A percentile compares a stretch with the other conserved stretches of the same genome.
These are phyloP conservation scores for Hippocampus zosterae DNA, from an alignment of 2,113 vertebrate species.

Conservation along the genomic window DNA sequence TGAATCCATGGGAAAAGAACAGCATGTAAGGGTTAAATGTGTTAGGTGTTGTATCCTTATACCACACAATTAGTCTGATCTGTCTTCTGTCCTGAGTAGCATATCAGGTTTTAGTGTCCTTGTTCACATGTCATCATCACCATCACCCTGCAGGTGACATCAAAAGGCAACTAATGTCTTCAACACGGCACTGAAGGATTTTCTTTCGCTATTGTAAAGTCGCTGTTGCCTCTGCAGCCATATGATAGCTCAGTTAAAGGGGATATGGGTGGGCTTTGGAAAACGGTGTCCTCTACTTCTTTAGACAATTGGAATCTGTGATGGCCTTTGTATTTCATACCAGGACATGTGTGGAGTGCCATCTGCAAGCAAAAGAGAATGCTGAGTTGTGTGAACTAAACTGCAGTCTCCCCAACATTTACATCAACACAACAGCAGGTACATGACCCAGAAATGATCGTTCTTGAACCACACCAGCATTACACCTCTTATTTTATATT, in stretches of 20 bases:
- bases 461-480: background rate
- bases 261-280: constrained; percentile 49
- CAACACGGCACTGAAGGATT: constrained; percentile 54
- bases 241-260: constrained; percentile 55
- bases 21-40: constrained; percentile 23
- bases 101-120: constrained; percentile 48
- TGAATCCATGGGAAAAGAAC: background rate
- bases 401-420: constrained; percentile 78
- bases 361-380: constrained; percentile 75
- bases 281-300: constrained; percentile 15
- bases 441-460: constrained; percentile 9
- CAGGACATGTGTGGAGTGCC: constrained; percentile 92
- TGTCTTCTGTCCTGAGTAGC: constrained; percentile 37
- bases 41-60: constrained; percentile 25
- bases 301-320: constrained; percentile 4
- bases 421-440: constrained; percentile 81
- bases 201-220: constrained; percentile 58
- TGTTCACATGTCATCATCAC: constrained; percentile 49
- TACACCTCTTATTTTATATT: background rate
- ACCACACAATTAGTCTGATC: constrained; percentile 28
- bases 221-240: constrained; percentile 58
- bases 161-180: constrained; percentile 59
- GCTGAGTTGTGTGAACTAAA: constrained; percentile 75
- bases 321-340: constrained; percentile 25
- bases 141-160: constrained; percentile 53